Conservation (phyloP, 2,797 vertebrate species). For the Parambassis ranga region DNA sequence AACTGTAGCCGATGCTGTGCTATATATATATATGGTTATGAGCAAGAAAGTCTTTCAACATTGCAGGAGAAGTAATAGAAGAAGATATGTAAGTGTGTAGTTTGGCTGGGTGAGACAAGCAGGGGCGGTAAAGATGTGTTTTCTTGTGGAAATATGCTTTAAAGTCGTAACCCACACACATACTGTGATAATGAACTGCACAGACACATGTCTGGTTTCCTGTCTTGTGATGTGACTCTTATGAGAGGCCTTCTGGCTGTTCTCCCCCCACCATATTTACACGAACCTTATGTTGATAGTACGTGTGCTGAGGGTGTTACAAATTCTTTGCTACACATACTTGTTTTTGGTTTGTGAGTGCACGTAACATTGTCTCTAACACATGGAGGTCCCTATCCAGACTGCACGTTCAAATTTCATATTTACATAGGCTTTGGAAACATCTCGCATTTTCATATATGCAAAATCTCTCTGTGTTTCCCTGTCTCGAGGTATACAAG, state of each 20-base stretch:
- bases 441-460: constrained; percentile 63
- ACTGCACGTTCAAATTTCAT: not conserved
- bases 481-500: constrained; percentile 3
- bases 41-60: not conserved
- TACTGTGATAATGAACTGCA: constrained; percentile 26
- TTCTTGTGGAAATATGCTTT: constrained; percentile 48
- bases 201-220: constrained; percentile 37
- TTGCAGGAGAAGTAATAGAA: not conserved
- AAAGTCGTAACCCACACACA: constrained; percentile 16
- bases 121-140: constrained; percentile 22
- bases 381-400: constrained; percentile 3
- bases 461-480: constrained; percentile 48
- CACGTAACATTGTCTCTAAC: constrained; percentile 2
- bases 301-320: not conserved
- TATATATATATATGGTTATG: not conserved
- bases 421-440: constrained; percentile 68
- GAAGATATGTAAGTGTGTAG: constrained; percentile 15
- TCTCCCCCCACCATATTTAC: constrained; percentile 4
- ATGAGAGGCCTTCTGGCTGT: constrained; percentile 26
- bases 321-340: not conserved
- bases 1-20: not conserved
- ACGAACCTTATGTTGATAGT: constrained; percentile 20
- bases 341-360: constrained; percentile 6
- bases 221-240: constrained; percentile 52
- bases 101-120: constrained; percentile 34